Conservation (phyloP, 2,888 invertebrate genomes). For the Fissipunctia ypsillon region DNA sequence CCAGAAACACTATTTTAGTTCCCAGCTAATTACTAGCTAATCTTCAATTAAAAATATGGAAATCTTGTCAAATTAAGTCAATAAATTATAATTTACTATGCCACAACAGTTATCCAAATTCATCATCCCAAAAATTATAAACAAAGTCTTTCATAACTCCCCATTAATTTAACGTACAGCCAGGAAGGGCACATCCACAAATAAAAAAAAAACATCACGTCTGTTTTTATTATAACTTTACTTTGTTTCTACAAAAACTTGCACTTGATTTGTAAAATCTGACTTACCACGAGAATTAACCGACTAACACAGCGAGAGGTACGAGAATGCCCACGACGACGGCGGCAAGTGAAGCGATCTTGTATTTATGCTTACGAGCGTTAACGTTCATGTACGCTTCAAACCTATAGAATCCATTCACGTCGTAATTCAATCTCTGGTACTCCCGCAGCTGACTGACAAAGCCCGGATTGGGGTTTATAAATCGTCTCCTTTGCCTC, state of each 20-base stretch:
- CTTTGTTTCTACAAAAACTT: constrained; percentile 53
- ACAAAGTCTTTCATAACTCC: constrained; percentile 7
- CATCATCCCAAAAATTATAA: constrained; percentile 24
- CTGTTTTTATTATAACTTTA: constrained; percentile 50
- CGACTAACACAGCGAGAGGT: constrained; percentile 81
- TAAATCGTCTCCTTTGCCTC: constrained; percentile 95
- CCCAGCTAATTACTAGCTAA: not conserved
- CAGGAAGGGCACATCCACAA: not conserved
- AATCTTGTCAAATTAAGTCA: constrained; percentile 4
- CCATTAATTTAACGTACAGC: constrained; percentile 5
- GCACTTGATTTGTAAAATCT: constrained; percentile 49
- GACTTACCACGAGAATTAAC: constrained; percentile 69
- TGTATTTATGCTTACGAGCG: constrained; percentile 83
- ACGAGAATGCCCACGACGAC: constrained; percentile 81
- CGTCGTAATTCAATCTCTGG: constrained; percentile 80
- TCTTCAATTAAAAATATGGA: constrained; percentile 2
- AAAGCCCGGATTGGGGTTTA: constrained; percentile 98
- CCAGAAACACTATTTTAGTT: constrained; percentile 5
- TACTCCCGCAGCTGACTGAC: constrained; percentile 96
- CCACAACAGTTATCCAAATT: constrained; percentile 7
- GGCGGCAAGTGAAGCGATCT: constrained; percentile 83
- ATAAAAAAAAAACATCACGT: constrained; percentile 13
- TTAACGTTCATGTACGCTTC: constrained; percentile 85
- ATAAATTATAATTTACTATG: not conserved
- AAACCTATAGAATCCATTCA: constrained; percentile 79